Evolutionary conservation across 2,888 invertebrate species (phyloP).

Genomic region (Coelopa pilipes): DNA sequence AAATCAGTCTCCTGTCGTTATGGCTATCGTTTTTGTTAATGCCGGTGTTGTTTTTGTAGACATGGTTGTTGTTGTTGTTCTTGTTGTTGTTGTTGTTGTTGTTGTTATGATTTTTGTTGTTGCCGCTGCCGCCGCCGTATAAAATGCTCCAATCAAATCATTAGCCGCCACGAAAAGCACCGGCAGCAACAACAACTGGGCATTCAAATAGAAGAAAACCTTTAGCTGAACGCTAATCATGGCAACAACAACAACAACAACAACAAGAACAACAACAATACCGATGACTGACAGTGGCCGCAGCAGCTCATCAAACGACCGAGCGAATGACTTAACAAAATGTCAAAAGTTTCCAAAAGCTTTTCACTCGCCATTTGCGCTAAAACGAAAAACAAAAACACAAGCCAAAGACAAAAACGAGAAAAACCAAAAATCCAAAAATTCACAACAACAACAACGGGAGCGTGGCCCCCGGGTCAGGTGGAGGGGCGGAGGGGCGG

Average conservation of each 20-base stretch:
- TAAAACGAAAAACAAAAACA: neutral
- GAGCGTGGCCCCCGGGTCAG: neutral
- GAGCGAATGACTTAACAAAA: slow-evolving; percentile 13
- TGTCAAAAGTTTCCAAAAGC: slow-evolving; percentile 6
- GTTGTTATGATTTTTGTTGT: neutral
- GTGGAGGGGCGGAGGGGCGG: too few species aligned
- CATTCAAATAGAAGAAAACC: too few species aligned
- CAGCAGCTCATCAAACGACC: neutral
- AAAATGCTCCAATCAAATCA: slow-evolving; percentile 33
- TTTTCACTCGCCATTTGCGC: slow-evolving; percentile 1
- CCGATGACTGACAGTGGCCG: too few species aligned
- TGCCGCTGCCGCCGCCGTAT: neutral
- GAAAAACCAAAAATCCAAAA: too few species aligned
- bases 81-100: too few species aligned
- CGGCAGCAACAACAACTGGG: too few species aligned
- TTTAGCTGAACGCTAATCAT: neutral
- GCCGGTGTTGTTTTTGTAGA: neutral
- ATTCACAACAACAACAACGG: neutral
- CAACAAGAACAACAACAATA: too few species aligned
- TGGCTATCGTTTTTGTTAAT: neutral
- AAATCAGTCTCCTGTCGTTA: neutral
- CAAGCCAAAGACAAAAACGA: too few species aligned
- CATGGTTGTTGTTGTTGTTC: too few species aligned
- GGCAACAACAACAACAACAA: neutral
- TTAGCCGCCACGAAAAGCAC: slow-evolving; percentile 1